Base-by-base conservation (phyloP, 1,140 invertebrate genomes). In the Drosophila kohkoa region DNA sequence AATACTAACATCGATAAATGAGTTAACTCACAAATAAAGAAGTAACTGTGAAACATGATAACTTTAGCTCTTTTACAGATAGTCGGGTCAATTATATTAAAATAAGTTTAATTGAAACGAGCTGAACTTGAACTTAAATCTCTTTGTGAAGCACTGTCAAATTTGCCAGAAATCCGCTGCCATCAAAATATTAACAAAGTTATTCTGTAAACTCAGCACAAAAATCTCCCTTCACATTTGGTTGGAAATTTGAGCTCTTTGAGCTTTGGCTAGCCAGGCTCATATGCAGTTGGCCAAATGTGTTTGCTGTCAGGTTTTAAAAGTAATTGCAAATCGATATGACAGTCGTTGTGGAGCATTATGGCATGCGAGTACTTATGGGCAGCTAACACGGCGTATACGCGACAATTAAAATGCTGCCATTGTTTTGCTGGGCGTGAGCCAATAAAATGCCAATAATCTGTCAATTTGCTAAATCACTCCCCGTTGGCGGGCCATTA, bases 391-490 rank as follows among this genome's bases (percentile, higher is more conserved):
- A 52, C n/a, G 48, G 48, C 68, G 68, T 55, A 68, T 60, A 7
- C n/a, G 69, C 69, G 43, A 41, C 62, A 72, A 65, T 82, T 75
- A 70, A 73, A 80, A 73, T 54, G 48, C 13, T 49, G 74, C 35
- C 49, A 49, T 25, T 28, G 54, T n/a, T 20, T 16, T 41, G 35
- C 35, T 57, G 13, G 35, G 20, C 52, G 13, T 20, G 51, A 64
- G 52, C 73, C 82, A 86, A 85, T 85, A 79, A 85, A 85, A 80
- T 63, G 78, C 59, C 82, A 77, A 85, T 85, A 85, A 85, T 81
- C 82, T 81, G 82, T 85, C 82, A 86, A 86, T 86, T 86, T 86
- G 75, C 82, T 76, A 86, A 86, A 86, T 86, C 78, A 86, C 82
- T 86, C 82, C 82, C 70, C 62, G 68, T 73, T 67, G 77, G 38